Evolutionary conservation across 2,113 vertebrate genomes (phyloP), one percentile per base, ranked within the genome.

Genomic region (Pitta sordida): DNA sequence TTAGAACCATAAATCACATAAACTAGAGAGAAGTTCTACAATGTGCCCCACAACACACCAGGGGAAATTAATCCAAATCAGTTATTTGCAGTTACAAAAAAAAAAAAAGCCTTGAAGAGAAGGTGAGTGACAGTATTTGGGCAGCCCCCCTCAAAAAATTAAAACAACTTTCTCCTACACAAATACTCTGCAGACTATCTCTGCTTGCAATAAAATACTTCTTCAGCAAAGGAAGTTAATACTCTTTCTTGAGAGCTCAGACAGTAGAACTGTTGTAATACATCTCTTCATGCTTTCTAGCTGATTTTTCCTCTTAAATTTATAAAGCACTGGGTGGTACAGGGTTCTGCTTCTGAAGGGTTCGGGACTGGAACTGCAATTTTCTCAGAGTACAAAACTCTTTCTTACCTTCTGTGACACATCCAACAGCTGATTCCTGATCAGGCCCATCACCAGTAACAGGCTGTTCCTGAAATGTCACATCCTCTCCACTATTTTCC

Each of bases 361-460:
- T 34, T 86, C 48, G 46, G 27, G 79, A 20, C 5, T 10, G 46
- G 6, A 30, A 20, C 5, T 10, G 46, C 5, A 30, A 37, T 63
- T 70, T 90, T 83, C 51, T 85, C 68, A 82, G 46, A 62, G 24
- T 41, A n/a, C 19, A 49, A 62, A 93, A 48, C 24, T 69, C 24
- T 24, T 55, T 71, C 96, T 97, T 98, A 98, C 98, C 97, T 3
- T 97, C 95, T 94, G 96, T 81, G 94, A 94, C 79, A 94, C 96
- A 96, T 52, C 74, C 97, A 95, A 88, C 59, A 44, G 68, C 22
- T n/a, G 95, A 36, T 34, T 95, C 97, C 83, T 90, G 91, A 93
- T 27, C 46, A 77, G 7, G 68, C 70, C 76, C 73, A 69, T 83
- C 92, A 88, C 76, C 91, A 80, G 49, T 53, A 91, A 93, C 12